Conservation (phyloP, 2,797 vertebrate genomes). For the Gorsachius magnificus region DNA sequence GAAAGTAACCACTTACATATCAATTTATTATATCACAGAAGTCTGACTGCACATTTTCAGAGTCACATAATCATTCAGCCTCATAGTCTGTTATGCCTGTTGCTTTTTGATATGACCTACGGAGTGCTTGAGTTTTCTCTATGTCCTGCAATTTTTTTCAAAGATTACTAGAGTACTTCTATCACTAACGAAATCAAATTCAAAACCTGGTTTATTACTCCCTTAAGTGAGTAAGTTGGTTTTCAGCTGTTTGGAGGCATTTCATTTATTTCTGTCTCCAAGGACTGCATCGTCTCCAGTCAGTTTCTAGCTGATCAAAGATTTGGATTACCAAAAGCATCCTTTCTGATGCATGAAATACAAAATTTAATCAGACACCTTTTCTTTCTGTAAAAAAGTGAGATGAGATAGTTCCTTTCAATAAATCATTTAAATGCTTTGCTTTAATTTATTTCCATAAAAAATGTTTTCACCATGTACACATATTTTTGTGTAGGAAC, state of each 20-base stretch:
- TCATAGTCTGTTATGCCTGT: neutral
- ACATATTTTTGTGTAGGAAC: neutral
- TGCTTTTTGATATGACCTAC: slow-evolving; percentile 16
- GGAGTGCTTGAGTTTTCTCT: neutral
- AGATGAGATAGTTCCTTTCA: neutral
- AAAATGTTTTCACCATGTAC: neutral
- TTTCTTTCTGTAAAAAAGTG: neutral
- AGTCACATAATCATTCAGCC: neutral
- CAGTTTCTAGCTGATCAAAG: slow-evolving; percentile 28
- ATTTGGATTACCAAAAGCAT: slow-evolving; percentile 1
- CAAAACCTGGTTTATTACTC: slow-evolving; percentile 28
- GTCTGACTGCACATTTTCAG: neutral
- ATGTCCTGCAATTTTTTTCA: neutral
- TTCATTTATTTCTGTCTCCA: slow-evolving; percentile 43
- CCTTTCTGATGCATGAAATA: slow-evolving; percentile 9
- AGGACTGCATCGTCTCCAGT: neutral
- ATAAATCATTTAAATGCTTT: neutral
- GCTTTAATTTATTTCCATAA: neutral
- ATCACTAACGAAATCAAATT: slow-evolving; percentile 52
- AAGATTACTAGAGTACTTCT: slow-evolving; percentile 21
- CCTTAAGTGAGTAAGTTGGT: neutral
- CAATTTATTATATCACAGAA: neutral
- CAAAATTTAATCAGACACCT: slow-evolving; percentile 13
- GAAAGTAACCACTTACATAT: neutral
- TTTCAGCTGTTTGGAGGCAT: slow-evolving; percentile 35